Conservation (phyloP, 2,888 invertebrate species). For the Parnassius glacialis region DNA sequence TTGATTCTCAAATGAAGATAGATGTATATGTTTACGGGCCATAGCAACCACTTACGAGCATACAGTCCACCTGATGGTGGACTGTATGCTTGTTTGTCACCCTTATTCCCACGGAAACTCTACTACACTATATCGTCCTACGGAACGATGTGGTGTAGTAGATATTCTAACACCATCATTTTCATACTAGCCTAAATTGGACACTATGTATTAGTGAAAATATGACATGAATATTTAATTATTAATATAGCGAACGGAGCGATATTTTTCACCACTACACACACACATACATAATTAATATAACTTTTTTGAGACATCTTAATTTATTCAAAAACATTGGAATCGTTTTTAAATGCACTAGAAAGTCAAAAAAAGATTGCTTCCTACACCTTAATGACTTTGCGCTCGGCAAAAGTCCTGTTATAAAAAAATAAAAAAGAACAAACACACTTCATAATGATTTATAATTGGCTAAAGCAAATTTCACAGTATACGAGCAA, state of each 20-base stretch:
- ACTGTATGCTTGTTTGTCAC: too few species aligned
- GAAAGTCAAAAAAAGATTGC: slow-evolving; percentile 1
- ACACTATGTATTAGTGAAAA: not conserved
- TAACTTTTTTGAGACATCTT: slow-evolving; percentile 17
- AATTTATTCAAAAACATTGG: slow-evolving; percentile 22
- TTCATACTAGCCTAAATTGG: too few species aligned
- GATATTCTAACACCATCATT: too few species aligned
- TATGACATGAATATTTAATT: slow-evolving; percentile 8
- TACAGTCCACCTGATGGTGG: too few species aligned
- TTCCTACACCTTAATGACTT: slow-evolving; percentile 4
- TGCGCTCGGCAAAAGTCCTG: slow-evolving; percentile 7
- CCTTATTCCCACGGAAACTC: too few species aligned
- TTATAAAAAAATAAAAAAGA: slow-evolving; percentile 12
- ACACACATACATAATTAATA: slow-evolving; percentile 4
- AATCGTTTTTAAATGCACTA: slow-evolving; percentile 10
- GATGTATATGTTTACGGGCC: too few species aligned
- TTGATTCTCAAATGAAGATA: too few species aligned
- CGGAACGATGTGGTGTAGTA: too few species aligned
- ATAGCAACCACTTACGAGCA: too few species aligned
- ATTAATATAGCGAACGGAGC: slow-evolving; percentile 12
- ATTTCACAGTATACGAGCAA: too few species aligned
- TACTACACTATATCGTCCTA: too few species aligned
- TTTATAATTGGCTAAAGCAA: slow-evolving; percentile 4
- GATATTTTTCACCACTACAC: slow-evolving; percentile 6
- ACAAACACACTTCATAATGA: slow-evolving; percentile 16